Conservation (phyloP, 1,140 invertebrate genomes). For the Alviniconcha marisindica region DNA sequence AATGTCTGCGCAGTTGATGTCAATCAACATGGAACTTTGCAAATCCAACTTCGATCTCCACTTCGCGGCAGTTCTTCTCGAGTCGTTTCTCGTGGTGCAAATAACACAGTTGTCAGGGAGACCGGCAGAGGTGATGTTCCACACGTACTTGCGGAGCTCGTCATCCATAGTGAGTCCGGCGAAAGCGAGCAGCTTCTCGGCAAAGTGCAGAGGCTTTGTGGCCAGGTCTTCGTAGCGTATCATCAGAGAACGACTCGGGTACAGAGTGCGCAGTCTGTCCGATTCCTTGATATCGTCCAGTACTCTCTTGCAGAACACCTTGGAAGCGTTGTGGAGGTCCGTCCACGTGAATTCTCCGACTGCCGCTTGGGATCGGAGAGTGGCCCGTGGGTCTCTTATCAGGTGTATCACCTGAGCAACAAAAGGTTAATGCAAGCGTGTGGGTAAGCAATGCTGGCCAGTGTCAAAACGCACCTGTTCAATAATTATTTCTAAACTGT, state of each 20-base stretch:
- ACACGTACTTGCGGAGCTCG: background rate
- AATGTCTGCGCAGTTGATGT: background rate
- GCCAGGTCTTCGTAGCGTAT: too few relatives aligned
- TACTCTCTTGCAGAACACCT: slow-evolving; percentile 31
- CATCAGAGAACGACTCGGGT: background rate
- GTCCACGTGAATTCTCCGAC: too few relatives aligned
- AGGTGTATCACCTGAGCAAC: background rate
- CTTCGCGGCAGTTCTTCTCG: background rate
- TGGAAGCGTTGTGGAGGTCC: background rate
- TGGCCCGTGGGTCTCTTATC: background rate
- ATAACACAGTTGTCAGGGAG: background rate
- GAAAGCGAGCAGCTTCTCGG: background rate
- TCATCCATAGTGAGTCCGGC: background rate
- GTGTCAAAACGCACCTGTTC: too few relatives aligned
- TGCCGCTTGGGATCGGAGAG: background rate
- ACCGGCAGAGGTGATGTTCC: slow-evolving; percentile 13
- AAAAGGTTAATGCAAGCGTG: background rate
- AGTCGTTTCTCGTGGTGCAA: background rate
- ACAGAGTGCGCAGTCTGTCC: background rate
- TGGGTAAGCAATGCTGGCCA: too few relatives aligned
- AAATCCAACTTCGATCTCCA: background rate
- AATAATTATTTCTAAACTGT: too few relatives aligned
- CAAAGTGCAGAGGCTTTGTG: too few relatives aligned
- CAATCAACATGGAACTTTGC: background rate
- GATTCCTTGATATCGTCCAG: background rate